Conservation (phyloP, 1,140 invertebrate genomes). For the Metopolophium dirhodum region DNA sequence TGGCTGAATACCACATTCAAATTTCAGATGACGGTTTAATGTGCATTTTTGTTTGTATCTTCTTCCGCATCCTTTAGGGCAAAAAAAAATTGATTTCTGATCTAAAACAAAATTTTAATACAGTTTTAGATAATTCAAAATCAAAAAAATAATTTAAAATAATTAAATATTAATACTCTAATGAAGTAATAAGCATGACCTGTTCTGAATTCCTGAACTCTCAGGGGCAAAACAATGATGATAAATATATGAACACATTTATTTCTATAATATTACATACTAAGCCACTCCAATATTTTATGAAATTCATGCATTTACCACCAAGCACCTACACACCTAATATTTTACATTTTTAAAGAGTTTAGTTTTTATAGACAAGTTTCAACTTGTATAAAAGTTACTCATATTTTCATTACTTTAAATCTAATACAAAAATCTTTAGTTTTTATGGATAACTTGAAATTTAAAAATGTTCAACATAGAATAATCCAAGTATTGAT, state of each 20-base stretch:
- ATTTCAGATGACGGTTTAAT: slow-evolving; percentile 66
- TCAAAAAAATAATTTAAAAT: neutral
- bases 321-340: neutral
- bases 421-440: neutral
- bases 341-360: neutral
- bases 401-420: neutral
- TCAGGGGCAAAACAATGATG: neutral
- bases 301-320: slow-evolving; percentile 13
- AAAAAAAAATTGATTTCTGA: slow-evolving; percentile 40
- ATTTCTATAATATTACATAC: neutral
- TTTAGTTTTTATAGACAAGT: neutral
- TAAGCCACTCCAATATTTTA: slow-evolving; percentile 8
- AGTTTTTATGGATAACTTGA: neutral
- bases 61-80: slow-evolving; percentile 59
- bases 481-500: no score
- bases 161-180: neutral
- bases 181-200: neutral
- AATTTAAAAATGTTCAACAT: neutral
- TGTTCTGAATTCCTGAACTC: neutral
- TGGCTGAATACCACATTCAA: slow-evolving; percentile 65
- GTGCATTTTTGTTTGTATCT: slow-evolving; percentile 61
- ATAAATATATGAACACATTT: neutral
- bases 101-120: slow-evolving; percentile 25
- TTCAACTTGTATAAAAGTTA: neutral
- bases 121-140: neutral